A percentile compares a stretch with the other conserved stretches of the same genome.
These are phyloP conservation scores for Drepanosiphum platanoidis DNA, from an alignment of 2,888 invertebrate species.

Conservation along the genomic window DNA sequence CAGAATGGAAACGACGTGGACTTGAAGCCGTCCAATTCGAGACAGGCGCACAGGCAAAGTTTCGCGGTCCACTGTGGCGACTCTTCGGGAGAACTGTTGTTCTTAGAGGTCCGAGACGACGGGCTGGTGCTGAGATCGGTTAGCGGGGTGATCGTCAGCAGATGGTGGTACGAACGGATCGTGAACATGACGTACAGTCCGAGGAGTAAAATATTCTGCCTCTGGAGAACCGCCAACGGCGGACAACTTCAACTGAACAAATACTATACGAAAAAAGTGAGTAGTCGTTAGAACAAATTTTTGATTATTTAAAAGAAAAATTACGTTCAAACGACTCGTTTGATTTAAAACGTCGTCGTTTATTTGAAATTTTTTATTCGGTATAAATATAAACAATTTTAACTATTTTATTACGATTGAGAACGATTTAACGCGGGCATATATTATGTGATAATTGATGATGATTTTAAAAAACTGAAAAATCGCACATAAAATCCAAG, in stretches of 20 bases:
- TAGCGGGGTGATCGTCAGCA: conserved; percentile 86
- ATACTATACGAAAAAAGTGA: conserved; percentile 97
- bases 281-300: no score
- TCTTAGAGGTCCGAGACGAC: conserved; percentile 96
- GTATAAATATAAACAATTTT: no score
- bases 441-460: no score
- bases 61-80: conserved; percentile 98
- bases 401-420: no score
- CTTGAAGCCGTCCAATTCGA: conserved; percentile 92
- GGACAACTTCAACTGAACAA: conserved; percentile 96
- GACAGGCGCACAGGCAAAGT: conserved; percentile 94
- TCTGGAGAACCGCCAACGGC: conserved; percentile 93
- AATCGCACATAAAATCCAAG: no score
- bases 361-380: no score
- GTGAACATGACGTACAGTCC: conserved; percentile 99
- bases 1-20: conserved; percentile 98
- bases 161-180: conserved; percentile 99
- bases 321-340: no score
- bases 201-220: conserved; percentile 94
- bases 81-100: conserved; percentile 86
- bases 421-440: no score
- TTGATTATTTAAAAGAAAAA: no score
- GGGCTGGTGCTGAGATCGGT: conserved; percentile 81
- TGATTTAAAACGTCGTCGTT: no score
- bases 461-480: no score